phyloP scores from a whole-genome alignment of 2,888 invertebrate genomes.

The Caradrina kadenii region DNA sequence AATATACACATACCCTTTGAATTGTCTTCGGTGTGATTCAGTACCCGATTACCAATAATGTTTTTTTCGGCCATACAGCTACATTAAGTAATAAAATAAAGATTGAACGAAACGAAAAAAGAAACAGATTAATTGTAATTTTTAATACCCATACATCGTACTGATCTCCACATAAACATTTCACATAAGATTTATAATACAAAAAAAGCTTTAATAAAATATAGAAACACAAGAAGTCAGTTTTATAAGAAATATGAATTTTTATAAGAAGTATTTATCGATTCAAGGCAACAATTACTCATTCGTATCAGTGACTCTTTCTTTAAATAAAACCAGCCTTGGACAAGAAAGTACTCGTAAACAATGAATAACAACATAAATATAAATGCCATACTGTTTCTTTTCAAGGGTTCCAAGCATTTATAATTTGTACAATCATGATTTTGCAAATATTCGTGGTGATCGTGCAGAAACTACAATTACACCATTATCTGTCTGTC shows the following conservation, averaged over 20 bases:
- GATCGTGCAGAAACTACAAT: not conserved
- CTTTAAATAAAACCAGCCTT: conserved; percentile 74
- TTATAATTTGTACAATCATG: conserved; percentile 25
- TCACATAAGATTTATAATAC: conserved; percentile 34
- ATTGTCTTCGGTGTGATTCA: not conserved
- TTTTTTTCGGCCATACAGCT: not conserved
- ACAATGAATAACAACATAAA: conserved; percentile 63
- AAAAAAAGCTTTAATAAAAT: conserved; percentile 39
- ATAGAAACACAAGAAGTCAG: conserved; percentile 42
- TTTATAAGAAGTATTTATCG: conserved; percentile 63
- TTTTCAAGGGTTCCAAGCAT: conserved; percentile 46
- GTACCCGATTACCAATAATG: not conserved
- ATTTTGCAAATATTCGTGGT: not conserved
- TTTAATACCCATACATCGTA: conserved; percentile 8
- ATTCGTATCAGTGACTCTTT: conserved; percentile 69
- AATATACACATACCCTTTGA: too few species aligned
- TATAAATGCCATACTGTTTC: conserved; percentile 43
- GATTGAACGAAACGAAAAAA: conserved; percentile 8
- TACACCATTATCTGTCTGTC: not conserved
- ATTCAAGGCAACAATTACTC: conserved; percentile 76
- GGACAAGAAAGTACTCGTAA: conserved; percentile 62
- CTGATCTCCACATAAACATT: conserved; percentile 48
- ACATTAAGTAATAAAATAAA: not conserved
- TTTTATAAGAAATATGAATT: conserved; percentile 58
- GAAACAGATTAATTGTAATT: not conserved